Evolutionary conservation across 2,113 vertebrate species (phyloP), one percentile per base, ranked within the genome.

Genomic region (Epinephelus lanceolatus): DNA sequence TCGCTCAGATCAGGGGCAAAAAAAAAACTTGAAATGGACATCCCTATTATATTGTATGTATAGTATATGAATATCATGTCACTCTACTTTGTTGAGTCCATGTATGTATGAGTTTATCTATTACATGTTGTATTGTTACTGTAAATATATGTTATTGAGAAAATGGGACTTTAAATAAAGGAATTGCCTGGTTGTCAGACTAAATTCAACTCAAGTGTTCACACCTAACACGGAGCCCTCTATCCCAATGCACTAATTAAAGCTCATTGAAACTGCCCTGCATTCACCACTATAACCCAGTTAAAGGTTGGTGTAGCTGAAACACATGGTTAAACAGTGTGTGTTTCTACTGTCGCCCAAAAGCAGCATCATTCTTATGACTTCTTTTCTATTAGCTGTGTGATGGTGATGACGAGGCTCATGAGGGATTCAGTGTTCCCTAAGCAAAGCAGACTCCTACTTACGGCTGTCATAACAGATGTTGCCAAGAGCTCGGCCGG

Each of bases 391-490:
- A 18, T 61, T 53, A 45, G 40, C 49, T 61, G 25, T 67, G 76
- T 59, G 55, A 33, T 14, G 25, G 60, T 25, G 60, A 80, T 49
- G 72, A 80, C 62, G 4, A 21, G 30, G 55, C 52, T 61, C 53
- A 42, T 66, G 37, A 68, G 45, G 65, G 33, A 60, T 14, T 83
- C 37, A 27, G 45, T 18, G 69, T 47, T 77, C 33, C 55, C 37
- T 0, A 21, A 63, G 70, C 25, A 82, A 82, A 68, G 60, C 52
- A 67, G 56, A 75, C 69, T 77, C 42, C 71, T 88, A 99, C 98
- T 99, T 97, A 99, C 98, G 98, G 96, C 98, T 99, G 89, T 99
- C 98, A 10, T 99, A 99, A 89, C 98, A 99, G 95, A 99, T 97
- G 96, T 99, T 99, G 88, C 98, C 98, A 70, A 99, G 96, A 62